Evolutionary conservation across 2,888 invertebrate species (phyloP).

Genomic region (Xylota segnis): DNA sequence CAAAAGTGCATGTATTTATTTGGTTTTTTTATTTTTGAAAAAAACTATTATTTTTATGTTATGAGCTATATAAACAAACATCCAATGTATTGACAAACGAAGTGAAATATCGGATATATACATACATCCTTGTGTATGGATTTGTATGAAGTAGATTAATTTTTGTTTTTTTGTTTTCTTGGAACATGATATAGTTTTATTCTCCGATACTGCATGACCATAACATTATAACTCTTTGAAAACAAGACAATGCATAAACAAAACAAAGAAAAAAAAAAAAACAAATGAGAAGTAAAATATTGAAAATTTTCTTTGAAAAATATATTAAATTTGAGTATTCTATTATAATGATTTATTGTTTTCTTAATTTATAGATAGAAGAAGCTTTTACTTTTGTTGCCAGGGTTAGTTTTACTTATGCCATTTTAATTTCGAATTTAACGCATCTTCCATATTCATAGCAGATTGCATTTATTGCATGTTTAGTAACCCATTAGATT

Average conservation of each 20-base stretch:
- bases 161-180: slow-evolving; percentile 6
- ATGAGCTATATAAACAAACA: slow-evolving; percentile 22
- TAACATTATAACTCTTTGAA: slow-evolving; percentile 47
- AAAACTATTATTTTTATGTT: slow-evolving; percentile 6
- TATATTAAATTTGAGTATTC: slow-evolving; percentile 56
- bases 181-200: slow-evolving; percentile 43
- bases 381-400: background rate
- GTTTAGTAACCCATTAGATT: slow-evolving; percentile 36
- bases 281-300: slow-evolving; percentile 32
- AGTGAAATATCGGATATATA: slow-evolving; percentile 2
- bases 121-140: background rate
- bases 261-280: background rate
- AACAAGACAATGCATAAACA: slow-evolving; percentile 9
- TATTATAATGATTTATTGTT: slow-evolving; percentile 14
- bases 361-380: slow-evolving; percentile 2
- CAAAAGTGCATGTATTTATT: slow-evolving; percentile 48
- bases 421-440: slow-evolving; percentile 20
- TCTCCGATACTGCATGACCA: slow-evolving; percentile 51
- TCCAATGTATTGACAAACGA: slow-evolving; percentile 16
- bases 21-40: slow-evolving; percentile 6
- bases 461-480: slow-evolving; percentile 40
- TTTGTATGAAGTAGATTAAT: slow-evolving; percentile 29
- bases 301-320: slow-evolving; percentile 43
- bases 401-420: slow-evolving; percentile 4
- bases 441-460: slow-evolving; percentile 48